phyloP scores from a whole-genome alignment of 2,888 invertebrate genomes.

The Pachycephus smyrnensis region DNA sequence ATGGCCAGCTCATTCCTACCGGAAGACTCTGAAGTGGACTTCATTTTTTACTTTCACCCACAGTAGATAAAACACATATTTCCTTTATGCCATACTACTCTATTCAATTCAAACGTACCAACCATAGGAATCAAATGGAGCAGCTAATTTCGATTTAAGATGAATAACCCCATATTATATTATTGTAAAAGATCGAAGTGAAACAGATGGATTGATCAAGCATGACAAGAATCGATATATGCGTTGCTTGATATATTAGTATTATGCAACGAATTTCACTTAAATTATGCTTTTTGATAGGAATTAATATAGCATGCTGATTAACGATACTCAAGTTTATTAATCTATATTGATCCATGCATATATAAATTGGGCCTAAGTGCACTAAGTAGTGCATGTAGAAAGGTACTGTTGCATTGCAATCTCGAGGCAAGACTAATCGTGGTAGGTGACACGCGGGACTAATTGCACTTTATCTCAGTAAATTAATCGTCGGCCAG shows the following conservation, averaged over 20 bases:
- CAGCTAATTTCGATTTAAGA: neutral
- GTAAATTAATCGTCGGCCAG: constrained; percentile 54
- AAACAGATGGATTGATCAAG: neutral
- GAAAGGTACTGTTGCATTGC: neutral
- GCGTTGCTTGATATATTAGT: neutral
- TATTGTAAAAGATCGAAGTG: neutral
- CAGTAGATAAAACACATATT: constrained; percentile 8
- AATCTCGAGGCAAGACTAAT: constrained; percentile 44
- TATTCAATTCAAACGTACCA: neutral
- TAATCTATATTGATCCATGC: neutral
- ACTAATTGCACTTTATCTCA: constrained; percentile 59
- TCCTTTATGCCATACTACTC: neutral
- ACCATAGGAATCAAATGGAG: constrained; percentile 1
- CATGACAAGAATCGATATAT: neutral
- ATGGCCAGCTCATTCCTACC: neutral
- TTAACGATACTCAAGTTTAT: neutral
- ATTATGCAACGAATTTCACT: neutral
- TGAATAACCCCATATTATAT: neutral
- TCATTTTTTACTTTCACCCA: neutral
- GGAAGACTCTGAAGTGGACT: neutral
- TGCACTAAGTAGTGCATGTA: neutral
- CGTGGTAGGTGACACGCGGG: constrained; percentile 51
- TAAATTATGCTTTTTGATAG: neutral
- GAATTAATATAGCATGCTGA: neutral
- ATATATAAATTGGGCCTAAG: neutral